A percentile compares a stretch with the other conserved stretches of the same genome.
Conservation (phyloP, 2,888 invertebrate species). For the Apamea monoglypha region DNA sequence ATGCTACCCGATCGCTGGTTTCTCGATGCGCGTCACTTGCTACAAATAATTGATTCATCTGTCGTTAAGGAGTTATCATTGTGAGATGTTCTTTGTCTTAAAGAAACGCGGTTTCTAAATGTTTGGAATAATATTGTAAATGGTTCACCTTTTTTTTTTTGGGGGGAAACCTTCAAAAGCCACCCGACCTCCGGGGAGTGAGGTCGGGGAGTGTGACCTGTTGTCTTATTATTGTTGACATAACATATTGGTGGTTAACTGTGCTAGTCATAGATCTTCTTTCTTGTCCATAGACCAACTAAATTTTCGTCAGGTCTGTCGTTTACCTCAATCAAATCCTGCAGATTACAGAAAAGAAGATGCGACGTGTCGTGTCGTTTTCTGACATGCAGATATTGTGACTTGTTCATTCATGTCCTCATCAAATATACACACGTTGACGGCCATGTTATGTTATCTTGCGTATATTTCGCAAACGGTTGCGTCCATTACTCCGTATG, state of each 20-base stretch:
- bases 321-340: background rate
- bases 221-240: background rate
- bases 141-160: too few species aligned
- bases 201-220: too few species aligned
- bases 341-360: background rate
- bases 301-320: background rate
- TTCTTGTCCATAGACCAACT: too few species aligned
- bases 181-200: too few species aligned
- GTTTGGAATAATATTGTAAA: background rate
- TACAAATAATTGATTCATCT: constrained; percentile 67
- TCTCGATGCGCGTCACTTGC: constrained; percentile 62
- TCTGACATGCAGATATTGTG: background rate
- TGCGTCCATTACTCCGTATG: constrained; percentile 53
- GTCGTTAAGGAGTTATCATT: constrained; percentile 34
- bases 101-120: constrained; percentile 14
- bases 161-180: too few species aligned
- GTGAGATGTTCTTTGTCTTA: constrained; percentile 32
- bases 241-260: background rate
- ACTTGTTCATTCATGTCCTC: background rate
- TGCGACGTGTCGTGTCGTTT: background rate
- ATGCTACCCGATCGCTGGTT: constrained; percentile 15
- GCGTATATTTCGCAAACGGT: constrained; percentile 48
- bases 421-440: background rate
- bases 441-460: constrained; percentile 27
- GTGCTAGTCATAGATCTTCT: background rate